Evolutionary conservation across 1,140 invertebrate species (phyloP).

Genomic region (Ganaspis sp.): DNA sequence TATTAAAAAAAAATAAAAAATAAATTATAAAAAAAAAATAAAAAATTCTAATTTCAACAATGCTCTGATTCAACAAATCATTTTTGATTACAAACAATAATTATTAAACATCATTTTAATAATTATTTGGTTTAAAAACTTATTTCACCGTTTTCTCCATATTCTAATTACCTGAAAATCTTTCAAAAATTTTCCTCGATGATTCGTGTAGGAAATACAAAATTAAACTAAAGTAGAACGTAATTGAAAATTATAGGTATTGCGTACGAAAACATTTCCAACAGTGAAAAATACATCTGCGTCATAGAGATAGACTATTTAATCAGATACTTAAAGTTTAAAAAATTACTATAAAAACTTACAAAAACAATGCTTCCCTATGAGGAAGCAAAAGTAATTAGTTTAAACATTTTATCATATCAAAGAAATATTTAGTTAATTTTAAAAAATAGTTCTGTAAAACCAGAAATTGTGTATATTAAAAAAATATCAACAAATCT

Average conservation of each 20-base stretch:
- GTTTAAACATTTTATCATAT: too few relatives aligned
- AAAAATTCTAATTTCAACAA: too few relatives aligned
- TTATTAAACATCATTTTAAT: too few relatives aligned
- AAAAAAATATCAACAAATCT: not conserved
- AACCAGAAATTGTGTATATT: not conserved
- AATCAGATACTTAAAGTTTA: not conserved
- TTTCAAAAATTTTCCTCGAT: not conserved
- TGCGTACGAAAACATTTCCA: not conserved
- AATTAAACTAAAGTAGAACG: not conserved
- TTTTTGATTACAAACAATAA: too few relatives aligned
- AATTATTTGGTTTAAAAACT: too few relatives aligned
- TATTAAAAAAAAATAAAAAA: not conserved
- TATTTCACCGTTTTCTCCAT: too few relatives aligned
- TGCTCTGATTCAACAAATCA: too few relatives aligned
- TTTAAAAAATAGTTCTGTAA: not conserved
- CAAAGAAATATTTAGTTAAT: not conserved
- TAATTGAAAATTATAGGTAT: constrained; percentile 6
- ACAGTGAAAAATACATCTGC: not conserved
- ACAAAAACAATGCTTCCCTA: too few relatives aligned
- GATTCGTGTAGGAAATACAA: not conserved
- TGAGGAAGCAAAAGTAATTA: too few relatives aligned
- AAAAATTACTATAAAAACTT: not conserved
- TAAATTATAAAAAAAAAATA: too few relatives aligned
- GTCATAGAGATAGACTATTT: not conserved
- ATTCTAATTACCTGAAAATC: too few relatives aligned